Percentiles rank a stretch among this genome's conserved stretches.
These are phyloP conservation scores for Limnodromus scolopaceus DNA, from an alignment of 2,797 vertebrate species.

Conservation along the genomic window DNA sequence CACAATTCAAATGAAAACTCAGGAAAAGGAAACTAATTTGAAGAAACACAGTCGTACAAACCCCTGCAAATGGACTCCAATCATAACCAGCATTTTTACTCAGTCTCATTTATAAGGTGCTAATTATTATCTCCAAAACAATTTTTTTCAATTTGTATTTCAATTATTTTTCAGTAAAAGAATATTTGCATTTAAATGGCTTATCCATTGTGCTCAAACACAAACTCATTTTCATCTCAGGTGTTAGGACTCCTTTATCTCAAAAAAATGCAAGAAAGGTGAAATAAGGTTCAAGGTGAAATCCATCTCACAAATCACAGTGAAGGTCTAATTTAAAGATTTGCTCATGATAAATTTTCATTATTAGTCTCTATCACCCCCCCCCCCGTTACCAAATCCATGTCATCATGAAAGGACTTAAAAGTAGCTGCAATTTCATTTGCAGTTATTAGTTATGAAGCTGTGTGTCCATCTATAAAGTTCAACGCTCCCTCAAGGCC, in stretches of 20 bases:
- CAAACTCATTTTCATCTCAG: conserved; percentile 19
- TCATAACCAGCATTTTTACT: neutral
- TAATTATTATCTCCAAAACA: conserved; percentile 30
- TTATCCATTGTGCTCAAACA: neutral
- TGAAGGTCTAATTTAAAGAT: conserved; percentile 8
- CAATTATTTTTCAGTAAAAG: conserved; percentile 23
- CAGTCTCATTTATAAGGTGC: neutral
- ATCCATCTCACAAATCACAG: conserved; percentile 14
- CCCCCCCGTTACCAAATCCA: neutral
- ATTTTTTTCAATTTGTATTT: conserved; percentile 16
- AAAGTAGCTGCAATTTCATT: neutral
- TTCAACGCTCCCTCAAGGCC: neutral
- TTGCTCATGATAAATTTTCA: conserved; percentile 28
- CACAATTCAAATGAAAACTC: neutral
- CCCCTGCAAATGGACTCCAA: neutral
- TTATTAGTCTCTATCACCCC: neutral
- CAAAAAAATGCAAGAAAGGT: neutral
- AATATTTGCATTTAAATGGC: conserved; percentile 49
- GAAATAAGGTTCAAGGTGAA: conserved; percentile 30
- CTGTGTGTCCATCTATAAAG: neutral
- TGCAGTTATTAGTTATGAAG: neutral
- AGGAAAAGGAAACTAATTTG: neutral
- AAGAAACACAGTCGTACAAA: neutral
- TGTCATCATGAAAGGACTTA: neutral
- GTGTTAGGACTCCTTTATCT: neutral